Evolutionary conservation across 2,113 vertebrate species (phyloP).

Genomic region (Pantherophis guttatus): DNA sequence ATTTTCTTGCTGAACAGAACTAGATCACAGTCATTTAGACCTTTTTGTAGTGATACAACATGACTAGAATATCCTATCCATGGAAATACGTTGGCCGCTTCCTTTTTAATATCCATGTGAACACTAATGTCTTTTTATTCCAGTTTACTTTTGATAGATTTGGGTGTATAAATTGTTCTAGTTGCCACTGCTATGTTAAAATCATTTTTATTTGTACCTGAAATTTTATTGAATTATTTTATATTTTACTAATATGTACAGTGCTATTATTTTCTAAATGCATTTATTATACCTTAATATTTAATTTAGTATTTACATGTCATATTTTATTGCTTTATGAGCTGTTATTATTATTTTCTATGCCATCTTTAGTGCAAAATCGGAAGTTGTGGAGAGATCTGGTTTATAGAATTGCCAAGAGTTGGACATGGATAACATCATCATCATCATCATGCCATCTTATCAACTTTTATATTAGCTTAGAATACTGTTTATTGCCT

Average conservation of each 20-base stretch:
- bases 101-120: neutral
- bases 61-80: neutral
- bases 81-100: neutral
- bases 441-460: no score
- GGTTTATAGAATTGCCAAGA: no score
- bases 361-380: neutral
- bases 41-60: neutral
- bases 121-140: neutral
- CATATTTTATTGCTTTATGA: neutral
- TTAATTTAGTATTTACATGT: neutral
- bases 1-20: neutral
- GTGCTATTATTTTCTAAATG: neutral
- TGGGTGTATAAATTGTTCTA: neutral
- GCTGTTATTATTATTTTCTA: neutral
- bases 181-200: neutral
- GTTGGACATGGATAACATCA: no score
- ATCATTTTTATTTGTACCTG: neutral
- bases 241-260: neutral
- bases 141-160: neutral
- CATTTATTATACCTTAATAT: neutral
- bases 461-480: no score
- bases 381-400: no score
- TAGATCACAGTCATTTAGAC: neutral
- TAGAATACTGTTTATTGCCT: no score
- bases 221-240: neutral